These are phyloP conservation scores for Hydrolagus colliei DNA, from an alignment of 2,797 vertebrate species.

Conservation along the genomic window DNA sequence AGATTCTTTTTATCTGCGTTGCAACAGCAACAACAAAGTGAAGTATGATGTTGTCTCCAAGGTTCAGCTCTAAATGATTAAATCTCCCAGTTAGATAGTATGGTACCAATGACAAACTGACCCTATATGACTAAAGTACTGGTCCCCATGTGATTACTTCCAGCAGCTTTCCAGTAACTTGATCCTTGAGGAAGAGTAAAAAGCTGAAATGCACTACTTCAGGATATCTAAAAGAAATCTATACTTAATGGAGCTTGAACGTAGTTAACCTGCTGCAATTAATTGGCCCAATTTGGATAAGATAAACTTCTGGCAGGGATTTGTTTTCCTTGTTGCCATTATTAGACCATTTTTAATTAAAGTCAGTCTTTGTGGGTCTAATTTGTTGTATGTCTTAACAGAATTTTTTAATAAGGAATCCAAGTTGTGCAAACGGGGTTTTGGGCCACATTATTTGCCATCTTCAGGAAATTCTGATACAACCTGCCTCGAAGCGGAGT, in stretches of 20 bases:
- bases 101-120: not conserved
- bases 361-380: not conserved
- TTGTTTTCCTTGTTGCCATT: not conserved
- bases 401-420: no score
- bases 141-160: not conserved
- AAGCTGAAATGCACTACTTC: not conserved
- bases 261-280: not conserved
- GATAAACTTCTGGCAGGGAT: not conserved
- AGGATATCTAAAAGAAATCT: not conserved
- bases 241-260: not conserved
- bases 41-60: not conserved
- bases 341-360: not conserved
- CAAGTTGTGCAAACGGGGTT: no score
- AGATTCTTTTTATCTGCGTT: not conserved
- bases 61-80: not conserved
- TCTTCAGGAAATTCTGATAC: no score
- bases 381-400: no score
- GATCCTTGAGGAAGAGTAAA: not conserved
- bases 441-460: no score
- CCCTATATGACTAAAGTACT: not conserved
- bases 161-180: not conserved
- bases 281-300: not conserved
- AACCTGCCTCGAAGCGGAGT: no score
- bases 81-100: not conserved
- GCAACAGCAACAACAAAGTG: not conserved